phyloP scores from a whole-genome alignment of 2,888 invertebrate genomes.

The Drosophila formosana region DNA sequence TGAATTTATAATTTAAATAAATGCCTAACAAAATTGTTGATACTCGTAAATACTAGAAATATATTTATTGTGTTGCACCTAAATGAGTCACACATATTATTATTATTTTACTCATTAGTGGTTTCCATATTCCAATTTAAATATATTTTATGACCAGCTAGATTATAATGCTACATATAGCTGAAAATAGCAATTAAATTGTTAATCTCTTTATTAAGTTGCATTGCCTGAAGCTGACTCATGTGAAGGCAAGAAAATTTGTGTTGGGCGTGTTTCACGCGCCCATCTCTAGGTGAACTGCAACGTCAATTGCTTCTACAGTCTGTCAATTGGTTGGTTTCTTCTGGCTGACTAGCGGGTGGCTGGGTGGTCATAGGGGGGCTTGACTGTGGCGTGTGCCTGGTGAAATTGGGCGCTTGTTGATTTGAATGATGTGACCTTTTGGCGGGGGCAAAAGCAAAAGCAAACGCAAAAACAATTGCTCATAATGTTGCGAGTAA shows the following conservation, averaged over 20 bases:
- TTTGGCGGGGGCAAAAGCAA: slow-evolving; percentile 28
- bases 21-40: too few species aligned
- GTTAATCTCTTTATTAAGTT: background rate
- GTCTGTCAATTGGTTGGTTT: slow-evolving; percentile 47
- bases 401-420: slow-evolving; percentile 59
- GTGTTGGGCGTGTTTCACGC: slow-evolving; percentile 15
- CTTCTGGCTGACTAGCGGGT: slow-evolving; percentile 3
- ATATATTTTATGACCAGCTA: background rate
- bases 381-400: slow-evolving; percentile 53
- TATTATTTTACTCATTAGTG: background rate
- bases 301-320: slow-evolving; percentile 45
- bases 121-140: background rate
- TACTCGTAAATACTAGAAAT: background rate
- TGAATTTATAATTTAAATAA: too few species aligned
- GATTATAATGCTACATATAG: background rate
- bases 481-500: slow-evolving; percentile 16
- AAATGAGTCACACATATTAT: background rate
- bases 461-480: slow-evolving; percentile 23
- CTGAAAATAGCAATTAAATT: background rate
- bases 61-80: background rate
- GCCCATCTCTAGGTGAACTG: slow-evolving; percentile 20
- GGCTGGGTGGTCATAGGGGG: background rate
- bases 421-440: slow-evolving; percentile 50
- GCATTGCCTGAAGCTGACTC: background rate
- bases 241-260: background rate